Evolutionary conservation across 23 tunicate genomes (phyloP).

Genomic region (Halocynthia aurantium): DNA sequence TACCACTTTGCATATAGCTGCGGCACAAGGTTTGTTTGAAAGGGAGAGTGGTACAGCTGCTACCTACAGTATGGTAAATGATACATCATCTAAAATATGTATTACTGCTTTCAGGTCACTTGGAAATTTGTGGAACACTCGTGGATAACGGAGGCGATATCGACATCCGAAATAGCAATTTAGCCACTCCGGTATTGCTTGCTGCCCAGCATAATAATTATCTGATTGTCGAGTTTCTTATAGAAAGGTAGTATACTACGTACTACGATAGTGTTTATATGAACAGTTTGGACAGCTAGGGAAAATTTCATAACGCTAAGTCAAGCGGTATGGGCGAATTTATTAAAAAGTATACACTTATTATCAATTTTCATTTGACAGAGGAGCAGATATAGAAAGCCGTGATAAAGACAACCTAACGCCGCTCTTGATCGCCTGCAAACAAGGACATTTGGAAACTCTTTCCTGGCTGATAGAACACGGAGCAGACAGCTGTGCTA

Average conservation of each 20-base stretch:
- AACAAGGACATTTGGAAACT: constrained; percentile 75
- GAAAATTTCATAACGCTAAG: background rate
- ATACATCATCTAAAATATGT: background rate
- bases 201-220: constrained; percentile 86
- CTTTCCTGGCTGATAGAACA: constrained; percentile 72
- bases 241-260: constrained; percentile 21
- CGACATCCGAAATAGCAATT: constrained; percentile 53
- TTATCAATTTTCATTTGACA: background rate
- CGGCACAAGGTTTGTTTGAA: constrained; percentile 47
- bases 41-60: no score
- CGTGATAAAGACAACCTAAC: constrained; percentile 87
- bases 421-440: constrained; percentile 58
- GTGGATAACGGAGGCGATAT: constrained; percentile 54
- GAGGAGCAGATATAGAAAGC: constrained; percentile 57
- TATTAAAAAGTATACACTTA: background rate
- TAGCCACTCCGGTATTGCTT: constrained; percentile 58
- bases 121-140: constrained; percentile 39
- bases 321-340: no score
- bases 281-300: background rate
- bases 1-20: constrained; percentile 76
- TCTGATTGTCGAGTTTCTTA: constrained; percentile 44
- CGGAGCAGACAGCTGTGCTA: constrained; percentile 75
- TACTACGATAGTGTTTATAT: background rate
- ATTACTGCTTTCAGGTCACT: constrained; percentile 22
- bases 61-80: background rate